phyloP scores from a whole-genome alignment of 1,140 invertebrate genomes.

The Hyles vespertilio region DNA sequence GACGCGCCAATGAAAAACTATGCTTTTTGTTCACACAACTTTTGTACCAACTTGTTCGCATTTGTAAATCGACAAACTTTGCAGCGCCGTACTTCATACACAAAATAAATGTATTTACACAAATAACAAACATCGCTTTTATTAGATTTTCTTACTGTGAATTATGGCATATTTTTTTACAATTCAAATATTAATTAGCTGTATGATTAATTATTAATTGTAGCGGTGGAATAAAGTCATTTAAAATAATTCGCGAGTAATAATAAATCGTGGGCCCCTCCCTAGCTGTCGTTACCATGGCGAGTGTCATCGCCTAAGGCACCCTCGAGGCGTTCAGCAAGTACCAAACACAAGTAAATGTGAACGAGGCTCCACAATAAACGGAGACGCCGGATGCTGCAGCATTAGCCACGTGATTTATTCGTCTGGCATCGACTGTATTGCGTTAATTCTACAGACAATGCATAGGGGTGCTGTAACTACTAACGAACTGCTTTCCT shows the following conservation, averaged over 20 bases:
- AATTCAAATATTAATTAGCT: too few relatives aligned
- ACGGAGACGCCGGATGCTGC: constrained; percentile 60
- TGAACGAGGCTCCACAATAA: constrained; percentile 38
- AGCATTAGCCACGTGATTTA: constrained; percentile 68
- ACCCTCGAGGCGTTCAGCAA: constrained; percentile 5
- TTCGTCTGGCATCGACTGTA: constrained; percentile 58
- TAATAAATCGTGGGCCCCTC: constrained; percentile 51
- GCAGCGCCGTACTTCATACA: neutral
- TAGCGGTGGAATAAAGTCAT: neutral
- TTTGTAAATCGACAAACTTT: constrained; percentile 20
- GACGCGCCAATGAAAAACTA: constrained; percentile 63
- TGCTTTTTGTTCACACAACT: constrained; percentile 53
- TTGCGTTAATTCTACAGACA: constrained; percentile 51
- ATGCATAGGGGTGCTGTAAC: constrained; percentile 32
- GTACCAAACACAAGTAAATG: constrained; percentile 44
- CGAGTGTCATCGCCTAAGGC: constrained; percentile 7
- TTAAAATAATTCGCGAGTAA: constrained; percentile 42
- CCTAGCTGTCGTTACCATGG: constrained; percentile 30
- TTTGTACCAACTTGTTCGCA: constrained; percentile 27
- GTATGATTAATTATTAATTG: neutral
- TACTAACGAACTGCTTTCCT: constrained; percentile 17
- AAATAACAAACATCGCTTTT: too few relatives aligned
- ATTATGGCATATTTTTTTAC: too few relatives aligned
- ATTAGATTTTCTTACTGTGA: too few relatives aligned
- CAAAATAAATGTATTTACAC: neutral